phyloP scores from a whole-genome alignment of 2,113 vertebrate species.

The Gymnogyps californianus region DNA sequence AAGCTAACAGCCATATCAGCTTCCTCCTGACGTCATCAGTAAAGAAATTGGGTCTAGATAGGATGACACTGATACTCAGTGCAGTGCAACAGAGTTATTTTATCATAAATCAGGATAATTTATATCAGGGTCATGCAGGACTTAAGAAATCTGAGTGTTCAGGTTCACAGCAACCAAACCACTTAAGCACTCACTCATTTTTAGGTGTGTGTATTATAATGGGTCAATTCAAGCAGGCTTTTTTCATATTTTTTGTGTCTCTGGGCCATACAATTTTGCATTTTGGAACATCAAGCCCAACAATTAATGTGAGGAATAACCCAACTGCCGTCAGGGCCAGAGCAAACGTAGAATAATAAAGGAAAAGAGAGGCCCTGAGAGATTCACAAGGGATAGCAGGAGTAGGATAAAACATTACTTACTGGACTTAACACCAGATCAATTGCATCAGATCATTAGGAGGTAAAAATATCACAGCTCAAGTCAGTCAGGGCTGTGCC shows the following conservation, averaged over 20 bases:
- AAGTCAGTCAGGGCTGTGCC: neutral
- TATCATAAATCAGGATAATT: neutral
- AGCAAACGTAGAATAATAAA: neutral
- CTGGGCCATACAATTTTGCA: neutral
- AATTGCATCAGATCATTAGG: neutral
- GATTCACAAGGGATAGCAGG: neutral
- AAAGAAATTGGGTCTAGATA: neutral
- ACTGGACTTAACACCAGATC: neutral
- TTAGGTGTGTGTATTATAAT: neutral
- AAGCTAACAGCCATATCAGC: neutral
- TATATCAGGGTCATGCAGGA: neutral
- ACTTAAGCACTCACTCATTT: neutral
- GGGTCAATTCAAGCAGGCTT: neutral
- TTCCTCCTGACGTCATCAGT: neutral
- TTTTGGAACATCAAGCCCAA: neutral
- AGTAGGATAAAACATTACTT: neutral
- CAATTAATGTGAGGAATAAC: neutral
- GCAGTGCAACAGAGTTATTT: neutral
- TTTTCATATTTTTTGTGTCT: neutral
- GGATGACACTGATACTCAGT: neutral
- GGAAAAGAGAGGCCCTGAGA: neutral
- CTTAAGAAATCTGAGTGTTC: neutral
- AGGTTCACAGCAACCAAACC: neutral
- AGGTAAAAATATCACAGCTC: neutral
- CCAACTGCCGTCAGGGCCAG: neutral